A percentile compares a stretch with the other conserved stretches of the same genome.
Conservation (phyloP, 2,113 vertebrate genomes). For the Heloderma charlesbogerti region DNA sequence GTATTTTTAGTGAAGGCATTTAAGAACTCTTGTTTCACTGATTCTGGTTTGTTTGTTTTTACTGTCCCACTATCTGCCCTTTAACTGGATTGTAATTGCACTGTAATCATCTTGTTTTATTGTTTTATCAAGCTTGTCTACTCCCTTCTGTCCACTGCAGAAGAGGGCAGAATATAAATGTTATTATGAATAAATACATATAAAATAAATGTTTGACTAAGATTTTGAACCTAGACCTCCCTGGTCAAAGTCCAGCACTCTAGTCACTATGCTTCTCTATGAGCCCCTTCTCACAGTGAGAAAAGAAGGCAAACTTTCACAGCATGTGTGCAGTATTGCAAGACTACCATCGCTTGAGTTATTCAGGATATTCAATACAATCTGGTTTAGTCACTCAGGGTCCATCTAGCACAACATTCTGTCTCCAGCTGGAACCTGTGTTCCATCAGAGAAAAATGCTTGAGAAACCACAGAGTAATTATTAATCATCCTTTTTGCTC, state of each 20-base stretch:
- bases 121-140: background rate
- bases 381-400: background rate
- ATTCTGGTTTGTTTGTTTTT: background rate
- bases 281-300: background rate
- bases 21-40: background rate
- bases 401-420: background rate
- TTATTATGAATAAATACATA: background rate
- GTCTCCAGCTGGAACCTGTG: background rate
- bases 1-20: background rate
- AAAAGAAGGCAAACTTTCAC: background rate
- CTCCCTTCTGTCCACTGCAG: background rate
- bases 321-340: background rate
- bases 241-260: background rate
- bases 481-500: background rate
- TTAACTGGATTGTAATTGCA: background rate
- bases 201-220: background rate
- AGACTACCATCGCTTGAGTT: background rate
- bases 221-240: background rate
- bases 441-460: background rate
- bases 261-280: background rate
- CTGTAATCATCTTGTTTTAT: background rate
- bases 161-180: background rate
- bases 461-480: background rate
- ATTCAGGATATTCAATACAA: background rate
- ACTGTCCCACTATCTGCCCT: background rate